phyloP scores from a whole-genome alignment of 2,797 vertebrate genomes.

The Bradypodion pumilum region DNA sequence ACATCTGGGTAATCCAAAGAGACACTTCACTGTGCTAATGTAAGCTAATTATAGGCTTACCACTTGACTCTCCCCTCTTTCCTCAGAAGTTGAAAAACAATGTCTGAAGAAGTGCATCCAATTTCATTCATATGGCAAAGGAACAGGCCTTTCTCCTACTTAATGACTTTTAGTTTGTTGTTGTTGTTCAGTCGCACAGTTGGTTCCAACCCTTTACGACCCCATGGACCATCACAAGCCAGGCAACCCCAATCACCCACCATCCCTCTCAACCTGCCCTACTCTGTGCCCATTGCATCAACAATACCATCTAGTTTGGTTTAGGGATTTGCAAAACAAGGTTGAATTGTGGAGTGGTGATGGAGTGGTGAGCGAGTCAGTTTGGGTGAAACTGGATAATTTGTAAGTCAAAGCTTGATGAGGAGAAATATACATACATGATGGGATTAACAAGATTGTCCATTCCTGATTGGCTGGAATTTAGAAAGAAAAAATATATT shows the following conservation, averaged over 20 bases:
- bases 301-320: no score
- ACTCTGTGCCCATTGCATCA: no score
- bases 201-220: no score
- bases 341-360: neutral
- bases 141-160: neutral
- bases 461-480: neutral
- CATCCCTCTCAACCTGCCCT: no score
- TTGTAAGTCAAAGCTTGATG: neutral
- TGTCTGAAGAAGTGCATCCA: neutral
- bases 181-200: no score
- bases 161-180: neutral
- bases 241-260: no score
- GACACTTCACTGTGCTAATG: conserved; percentile 10
- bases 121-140: neutral
- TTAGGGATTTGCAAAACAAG: neutral
- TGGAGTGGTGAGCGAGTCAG: neutral
- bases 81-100: conserved; percentile 12
- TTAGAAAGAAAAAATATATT: neutral
- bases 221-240: no score
- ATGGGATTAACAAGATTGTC: neutral
- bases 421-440: neutral
- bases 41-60: neutral
- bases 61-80: neutral
- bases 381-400: neutral
- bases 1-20: conserved; percentile 14